phyloP scores from a whole-genome alignment of 2,888 invertebrate genomes.

The Blera fallax region DNA sequence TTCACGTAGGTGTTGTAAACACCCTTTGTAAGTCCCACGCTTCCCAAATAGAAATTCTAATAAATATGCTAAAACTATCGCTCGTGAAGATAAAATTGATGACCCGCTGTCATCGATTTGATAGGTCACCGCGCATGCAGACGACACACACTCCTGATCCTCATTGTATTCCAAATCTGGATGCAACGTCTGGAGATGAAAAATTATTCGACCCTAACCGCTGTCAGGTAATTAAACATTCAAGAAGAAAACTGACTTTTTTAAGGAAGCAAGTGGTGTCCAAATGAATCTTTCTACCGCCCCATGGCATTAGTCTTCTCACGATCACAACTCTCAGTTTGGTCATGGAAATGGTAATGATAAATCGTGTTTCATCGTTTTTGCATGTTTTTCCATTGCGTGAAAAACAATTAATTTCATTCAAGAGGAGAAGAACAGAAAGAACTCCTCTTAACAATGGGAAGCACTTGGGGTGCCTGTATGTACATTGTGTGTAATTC shows the following conservation, averaged over 20 bases:
- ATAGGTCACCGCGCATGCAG: conserved; percentile 19
- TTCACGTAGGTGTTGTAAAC: not conserved
- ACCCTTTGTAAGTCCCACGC: not conserved
- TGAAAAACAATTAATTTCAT: conserved; percentile 44
- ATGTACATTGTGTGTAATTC: not conserved
- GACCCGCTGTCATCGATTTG: conserved; percentile 42
- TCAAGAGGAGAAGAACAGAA: not conserved
- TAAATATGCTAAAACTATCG: not conserved
- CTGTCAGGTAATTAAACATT: conserved; percentile 50
- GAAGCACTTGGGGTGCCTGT: not conserved
- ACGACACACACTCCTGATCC: not conserved
- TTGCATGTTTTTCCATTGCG: conserved; percentile 10
- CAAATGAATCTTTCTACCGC: not conserved
- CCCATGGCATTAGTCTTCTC: conserved; percentile 19
- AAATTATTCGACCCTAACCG: conserved; percentile 34
- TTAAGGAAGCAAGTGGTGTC: conserved; percentile 41
- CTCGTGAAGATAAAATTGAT: conserved; percentile 10
- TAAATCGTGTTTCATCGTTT: conserved; percentile 37
- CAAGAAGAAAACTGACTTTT: not conserved
- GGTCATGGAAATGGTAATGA: conserved; percentile 40
- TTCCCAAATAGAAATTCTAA: conserved; percentile 6
- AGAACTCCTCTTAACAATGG: not conserved
- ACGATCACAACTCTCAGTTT: conserved; percentile 45
- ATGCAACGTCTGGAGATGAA: conserved; percentile 42
- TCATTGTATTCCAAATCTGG: conserved; percentile 9